Evolutionary conservation across 2,113 vertebrate genomes (phyloP), one percentile per base, ranked within the genome.

Genomic region (Chitala chitala): DNA sequence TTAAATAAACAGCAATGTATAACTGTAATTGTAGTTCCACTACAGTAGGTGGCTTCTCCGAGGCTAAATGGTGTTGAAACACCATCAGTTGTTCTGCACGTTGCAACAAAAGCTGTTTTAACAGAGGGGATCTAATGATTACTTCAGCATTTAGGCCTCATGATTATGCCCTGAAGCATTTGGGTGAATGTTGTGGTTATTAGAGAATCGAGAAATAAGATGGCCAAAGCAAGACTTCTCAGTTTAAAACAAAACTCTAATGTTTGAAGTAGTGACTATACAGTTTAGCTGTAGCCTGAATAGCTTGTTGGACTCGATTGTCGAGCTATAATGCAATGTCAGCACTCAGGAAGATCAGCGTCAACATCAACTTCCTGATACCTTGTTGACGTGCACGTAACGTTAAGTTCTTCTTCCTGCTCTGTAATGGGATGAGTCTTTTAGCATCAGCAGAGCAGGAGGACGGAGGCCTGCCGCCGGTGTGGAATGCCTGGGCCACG

Each of bases 1-100:
- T 91, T 90, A 90, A 91, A 90, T 88, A 87, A 89, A 89, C 87
- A 89, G 85, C 87, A 87, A 89, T 87, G 86, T 87, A 87, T 89
- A 87, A 87, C 84, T 86, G 82, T 85, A 85, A 90, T 90, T 87
- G 88, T 76, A 84, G 85, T 82, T 81, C 78, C 80, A 83, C 84
- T 84, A 77, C 77, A 50, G 81, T 71, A 71, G 76, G 81, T 81
- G 66, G 79, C 81, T 74, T 66, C 83, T 50, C 77, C 69, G 80
- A 10, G 75, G 70, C 75, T 75, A 12, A 20, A 13, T 29, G 71
- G 63, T 2, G 44, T 50, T 78, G 31, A 61, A 79, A 70, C 69
- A 31, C 77, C 77, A 75, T 77, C 85, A 84, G 84, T 83, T 77
- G 76, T 86, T 82, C 81, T 83, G 61, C 76, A 80, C 76, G 80